Evolutionary conservation across 2,797 vertebrate genomes (phyloP), one percentile per base, ranked within the genome.

Genomic region (Sphenopsis melanotis): DNA sequence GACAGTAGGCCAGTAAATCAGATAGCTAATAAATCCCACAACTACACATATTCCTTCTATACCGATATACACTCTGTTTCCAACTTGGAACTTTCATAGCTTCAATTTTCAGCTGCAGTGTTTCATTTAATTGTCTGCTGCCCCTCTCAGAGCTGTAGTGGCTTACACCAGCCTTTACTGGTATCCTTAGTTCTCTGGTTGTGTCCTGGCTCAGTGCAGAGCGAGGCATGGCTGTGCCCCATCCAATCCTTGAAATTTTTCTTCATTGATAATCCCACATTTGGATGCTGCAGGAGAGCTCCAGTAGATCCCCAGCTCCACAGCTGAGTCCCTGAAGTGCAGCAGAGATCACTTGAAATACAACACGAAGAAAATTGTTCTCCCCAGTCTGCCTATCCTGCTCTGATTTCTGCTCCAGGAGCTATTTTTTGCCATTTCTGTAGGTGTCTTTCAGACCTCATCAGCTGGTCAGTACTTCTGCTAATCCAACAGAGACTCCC

Each of bases 401-500:
- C 37, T 64, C 63, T 59, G 44, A 57, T 65, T 70, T 75, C 75
- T 83, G 36, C 20, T 61, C 19, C 17, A 7, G n/a, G 64, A 68
- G 18, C 24, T 71, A 15, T 52, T 81, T 69, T 69, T 42, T 69
- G 24, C 52, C 79, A 17, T 72, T 82, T 63, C 32, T 79, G 4
- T 83, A 41, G 22, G 19, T 52, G 44, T 68, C 32, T 87, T 89
- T 82, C 71, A 85, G 56, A 70, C 71, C 34, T 57, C 84, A 47
- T 80, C 66, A 53, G 20, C 3, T 85, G 92, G 89, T 44, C 90
- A 71, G 49, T 74, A 53, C 10, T 92, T 91, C 89, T 93, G 87
- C 71, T 85, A 92, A 74, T 82, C 63, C 89, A 82, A 61, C 44
- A 94, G 80, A 91, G 74, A 92, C 60, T 95, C 90, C 85, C 88